Evolutionary conservation across 2,113 vertebrate genomes (phyloP), one percentile per base, ranked within the genome.

Genomic region (Stegastes partitus): DNA sequence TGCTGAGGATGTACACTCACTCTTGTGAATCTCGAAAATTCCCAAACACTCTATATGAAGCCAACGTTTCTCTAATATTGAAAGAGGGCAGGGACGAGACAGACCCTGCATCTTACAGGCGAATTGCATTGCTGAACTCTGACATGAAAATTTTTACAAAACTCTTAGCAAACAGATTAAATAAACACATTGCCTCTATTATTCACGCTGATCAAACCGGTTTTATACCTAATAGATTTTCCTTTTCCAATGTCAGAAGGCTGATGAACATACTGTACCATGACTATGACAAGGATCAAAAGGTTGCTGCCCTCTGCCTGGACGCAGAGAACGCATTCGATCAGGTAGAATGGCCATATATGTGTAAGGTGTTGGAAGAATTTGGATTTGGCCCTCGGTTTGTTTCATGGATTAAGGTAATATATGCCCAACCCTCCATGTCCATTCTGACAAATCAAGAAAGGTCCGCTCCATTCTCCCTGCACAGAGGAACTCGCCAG

Each of bases 391-490:
- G 18, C 12, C 2, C 5, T 1, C 2, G 14, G 4, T 61, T 61
- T 42, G 9, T 22, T 6, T 42, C 58, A 3, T 42, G 31, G 31
- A 34, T 34, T 34, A 34, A 34, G 31, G 8, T 34, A 34, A 7
- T 34, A 34, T 34, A 34, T 19, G 37, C 19, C 3, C 9, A 42
- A 2, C 11, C 9, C 5, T 61, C 34, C 6, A 2, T 31, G 1
- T 19, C 62, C 26, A 53, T 54, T 6, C 28, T 68, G 0, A 67
- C 64, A 16, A 53, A 67, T 10, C 64, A 67, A 34, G 64, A 53
- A 22, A 51, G 7, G 4, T 67, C 64, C 28, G 57, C 3, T 1
- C 57, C 28, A 11, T 58, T 58, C 3, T 7, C 1, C 6, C 11
- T 68, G 16, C 49, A 68, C 3, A 9, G 21, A 0, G 15, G 50